A percentile compares a stretch with the other conserved stretches of the same genome.
Conservation (phyloP, 2,113 vertebrate genomes). For the Amphiprion ocellaris region DNA sequence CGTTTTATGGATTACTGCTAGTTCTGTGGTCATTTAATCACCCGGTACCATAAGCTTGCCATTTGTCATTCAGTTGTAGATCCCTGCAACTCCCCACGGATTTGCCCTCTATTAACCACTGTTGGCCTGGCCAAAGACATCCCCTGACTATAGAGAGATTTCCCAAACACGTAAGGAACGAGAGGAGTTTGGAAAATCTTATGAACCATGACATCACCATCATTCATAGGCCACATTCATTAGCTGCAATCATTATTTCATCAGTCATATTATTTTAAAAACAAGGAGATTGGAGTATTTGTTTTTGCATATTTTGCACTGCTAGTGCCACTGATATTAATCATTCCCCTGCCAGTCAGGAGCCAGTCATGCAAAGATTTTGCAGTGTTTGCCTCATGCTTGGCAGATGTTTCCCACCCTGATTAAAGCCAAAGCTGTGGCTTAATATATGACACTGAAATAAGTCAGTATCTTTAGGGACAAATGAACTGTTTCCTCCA, state of each 20-base stretch:
- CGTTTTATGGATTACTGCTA: conserved; percentile 66
- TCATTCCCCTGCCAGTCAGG: conserved; percentile 1
- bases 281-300: neutral
- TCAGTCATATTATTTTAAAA: neutral
- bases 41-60: conserved; percentile 49
- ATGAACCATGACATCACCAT: neutral
- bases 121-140: conserved; percentile 8
- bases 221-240: neutral
- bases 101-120: conserved; percentile 60
- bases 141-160: conserved; percentile 36
- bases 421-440: conserved; percentile 16
- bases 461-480: conserved; percentile 24
- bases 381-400: conserved; percentile 26
- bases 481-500: conserved; percentile 47
- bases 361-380: conserved; percentile 23
- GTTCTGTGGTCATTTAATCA: conserved; percentile 62
- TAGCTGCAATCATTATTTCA: neutral
- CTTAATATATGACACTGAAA: conserved; percentile 21
- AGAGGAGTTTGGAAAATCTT: neutral
- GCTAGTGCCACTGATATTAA: conserved; percentile 14
- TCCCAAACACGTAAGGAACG: conserved; percentile 8
- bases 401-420: neutral
- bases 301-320: neutral
- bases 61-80: conserved; percentile 58
- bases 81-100: conserved; percentile 41